phyloP scores from a whole-genome alignment of 2,113 vertebrate genomes.

The Lamprotornis superbus region DNA sequence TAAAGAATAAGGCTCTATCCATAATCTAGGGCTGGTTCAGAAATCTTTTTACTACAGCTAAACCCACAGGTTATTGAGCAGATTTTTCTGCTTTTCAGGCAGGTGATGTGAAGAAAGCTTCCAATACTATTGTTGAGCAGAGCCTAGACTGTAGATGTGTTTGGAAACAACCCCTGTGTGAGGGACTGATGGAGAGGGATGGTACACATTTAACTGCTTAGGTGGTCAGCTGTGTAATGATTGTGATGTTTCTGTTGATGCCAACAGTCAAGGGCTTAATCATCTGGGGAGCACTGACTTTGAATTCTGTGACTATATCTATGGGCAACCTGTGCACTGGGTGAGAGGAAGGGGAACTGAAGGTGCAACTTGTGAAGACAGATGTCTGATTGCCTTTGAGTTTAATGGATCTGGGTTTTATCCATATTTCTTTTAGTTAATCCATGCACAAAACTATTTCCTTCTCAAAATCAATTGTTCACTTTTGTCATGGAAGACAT shows the following conservation, averaged over 20 bases:
- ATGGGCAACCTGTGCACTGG: too few relatives aligned
- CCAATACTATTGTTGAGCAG: not conserved
- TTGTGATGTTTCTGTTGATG: not conserved
- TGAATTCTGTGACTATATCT: not conserved
- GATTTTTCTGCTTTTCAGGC: not conserved
- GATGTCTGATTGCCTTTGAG: not conserved
- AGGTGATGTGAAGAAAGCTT: not conserved
- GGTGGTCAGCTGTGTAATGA: not conserved
- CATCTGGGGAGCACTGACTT: rapidly evolving
- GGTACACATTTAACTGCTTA: not conserved
- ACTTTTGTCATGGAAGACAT: not conserved
- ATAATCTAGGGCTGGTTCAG: not conserved
- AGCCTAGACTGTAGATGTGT: not conserved
- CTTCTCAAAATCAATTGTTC: not conserved
- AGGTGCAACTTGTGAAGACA: not conserved
- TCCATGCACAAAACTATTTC: not conserved
- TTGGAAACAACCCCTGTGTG: not conserved
- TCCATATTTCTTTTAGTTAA: not conserved
- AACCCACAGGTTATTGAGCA: not conserved
- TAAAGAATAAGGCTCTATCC: not conserved
- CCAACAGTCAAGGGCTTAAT: not conserved
- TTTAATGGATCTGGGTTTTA: not conserved
- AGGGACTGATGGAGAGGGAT: not conserved
- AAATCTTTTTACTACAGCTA: not conserved
- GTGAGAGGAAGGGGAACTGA: not conserved